Conservation (phyloP, 2,888 invertebrate species). For the Acleris sparsana region DNA sequence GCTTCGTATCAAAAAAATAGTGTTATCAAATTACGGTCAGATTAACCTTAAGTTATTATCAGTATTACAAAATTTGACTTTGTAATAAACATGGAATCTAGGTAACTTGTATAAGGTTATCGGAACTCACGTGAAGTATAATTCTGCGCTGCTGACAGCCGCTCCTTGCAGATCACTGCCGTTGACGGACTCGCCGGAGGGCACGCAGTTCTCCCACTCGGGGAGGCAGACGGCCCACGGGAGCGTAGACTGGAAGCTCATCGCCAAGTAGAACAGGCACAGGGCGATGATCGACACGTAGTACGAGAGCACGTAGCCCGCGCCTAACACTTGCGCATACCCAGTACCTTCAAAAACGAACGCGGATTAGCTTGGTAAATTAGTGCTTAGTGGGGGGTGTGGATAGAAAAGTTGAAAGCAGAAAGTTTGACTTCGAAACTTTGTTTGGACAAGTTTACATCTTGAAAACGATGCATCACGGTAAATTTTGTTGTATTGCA, state of each 20-base stretch:
- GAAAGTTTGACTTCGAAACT: no score
- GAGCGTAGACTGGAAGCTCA: constrained; percentile 87
- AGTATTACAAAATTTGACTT: constrained; percentile 2
- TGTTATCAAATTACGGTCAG: constrained; percentile 13
- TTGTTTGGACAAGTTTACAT: no score
- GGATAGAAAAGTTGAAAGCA: no score
- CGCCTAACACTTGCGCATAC: constrained; percentile 86
- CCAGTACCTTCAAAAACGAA: constrained; percentile 84
- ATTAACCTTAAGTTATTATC: constrained; percentile 18
- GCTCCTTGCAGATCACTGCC: constrained; percentile 44
- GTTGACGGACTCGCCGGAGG: constrained; percentile 60
- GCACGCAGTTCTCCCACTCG: constrained; percentile 81
- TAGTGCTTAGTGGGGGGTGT: no score
- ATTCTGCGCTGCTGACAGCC: constrained; percentile 81
- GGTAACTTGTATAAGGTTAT: constrained; percentile 6
- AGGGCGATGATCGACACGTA: constrained; percentile 90
- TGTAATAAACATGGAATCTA: constrained; percentile 16
- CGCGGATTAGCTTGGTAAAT: no score
- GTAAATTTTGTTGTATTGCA: no score
- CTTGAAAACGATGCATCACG: no score
- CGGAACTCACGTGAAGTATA: constrained; percentile 82
- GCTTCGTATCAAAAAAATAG: no score
- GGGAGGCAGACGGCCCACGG: constrained; percentile 89
- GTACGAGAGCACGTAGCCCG: constrained; percentile 87
- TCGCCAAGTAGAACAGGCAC: constrained; percentile 88